These are phyloP conservation scores for Melanotaenia duboulayi DNA, from an alignment of 2,113 vertebrate species.

Conservation along the genomic window DNA sequence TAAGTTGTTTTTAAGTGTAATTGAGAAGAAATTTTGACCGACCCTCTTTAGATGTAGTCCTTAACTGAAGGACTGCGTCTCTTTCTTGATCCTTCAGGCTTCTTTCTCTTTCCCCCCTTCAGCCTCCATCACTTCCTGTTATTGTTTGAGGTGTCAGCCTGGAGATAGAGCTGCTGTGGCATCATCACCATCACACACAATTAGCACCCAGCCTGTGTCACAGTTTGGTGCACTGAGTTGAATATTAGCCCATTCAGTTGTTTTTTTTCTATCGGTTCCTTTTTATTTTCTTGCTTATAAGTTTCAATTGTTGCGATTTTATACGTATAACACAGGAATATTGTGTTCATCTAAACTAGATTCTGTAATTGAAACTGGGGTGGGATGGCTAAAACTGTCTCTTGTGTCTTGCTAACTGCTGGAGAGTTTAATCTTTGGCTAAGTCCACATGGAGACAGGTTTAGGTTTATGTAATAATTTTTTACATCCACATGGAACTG, in stretches of 20 bases:
- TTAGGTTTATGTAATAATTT: too few species aligned
- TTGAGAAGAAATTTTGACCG: too few species aligned
- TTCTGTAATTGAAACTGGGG: too few species aligned
- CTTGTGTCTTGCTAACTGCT: too few species aligned
- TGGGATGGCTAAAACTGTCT: too few species aligned
- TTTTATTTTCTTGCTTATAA: too few species aligned
- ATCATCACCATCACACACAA: constrained; percentile 3
- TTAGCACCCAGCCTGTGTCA: constrained; percentile 27
- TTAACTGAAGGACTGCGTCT: constrained; percentile 18
- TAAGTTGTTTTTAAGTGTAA: neutral
- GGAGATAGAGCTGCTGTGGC: constrained; percentile 39
- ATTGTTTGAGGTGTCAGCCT: constrained; percentile 42
- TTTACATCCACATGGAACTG: too few species aligned
- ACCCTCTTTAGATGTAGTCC: constrained; percentile 17
- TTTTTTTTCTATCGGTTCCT: neutral
- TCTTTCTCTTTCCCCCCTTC: neutral
- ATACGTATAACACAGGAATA: too few species aligned
- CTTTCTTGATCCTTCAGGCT: constrained; percentile 1
- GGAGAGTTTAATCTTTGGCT: too few species aligned
- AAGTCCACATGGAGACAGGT: too few species aligned
- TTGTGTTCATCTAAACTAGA: neutral
- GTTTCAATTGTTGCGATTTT: too few species aligned
- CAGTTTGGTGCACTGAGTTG: constrained; percentile 25
- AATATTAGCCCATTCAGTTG: constrained; percentile 23
- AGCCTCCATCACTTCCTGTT: constrained; percentile 33